Evolutionary conservation across 2,113 vertebrate genomes (phyloP), one percentile per base, ranked within the genome.

Genomic region (Tonatia bakeri): DNA sequence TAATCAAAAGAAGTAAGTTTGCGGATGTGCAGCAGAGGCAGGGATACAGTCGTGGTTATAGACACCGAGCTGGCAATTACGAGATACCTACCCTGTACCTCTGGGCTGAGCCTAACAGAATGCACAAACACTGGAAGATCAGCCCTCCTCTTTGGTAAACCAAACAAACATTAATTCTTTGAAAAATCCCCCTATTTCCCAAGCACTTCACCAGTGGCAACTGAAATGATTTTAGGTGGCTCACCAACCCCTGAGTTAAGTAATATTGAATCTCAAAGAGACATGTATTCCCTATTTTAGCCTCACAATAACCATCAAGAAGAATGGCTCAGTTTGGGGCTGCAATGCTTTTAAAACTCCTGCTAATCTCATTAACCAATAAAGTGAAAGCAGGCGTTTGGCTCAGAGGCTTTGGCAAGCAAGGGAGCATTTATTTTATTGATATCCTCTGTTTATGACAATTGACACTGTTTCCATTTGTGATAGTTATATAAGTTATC

Each of bases 401-500:
- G 17, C 54, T 94, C 76, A 75, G 47, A 92, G 52, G 24, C 31
- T 91, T 80, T 67, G 61, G 36, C 87, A 95, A 95, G 22, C 72
- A 69, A n/a, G 22, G 79, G 69, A 91, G 11, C 11, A 79, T 87
- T 97, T 91, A 56, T 93, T 91, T 91, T 83, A 45, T 90, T 75
- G n/a, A 56, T 47, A 52, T 92, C 20, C 19, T 97, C 67, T 94
- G 26, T 92, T 94, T 76, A 76, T 75, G 69, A 93, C 45, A 81
- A 93, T 50, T 94, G 86, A 43, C 40, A 28, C 20, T 92, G 24
- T 91, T 97, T 83, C 92, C 33, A 90, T n/a, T 93, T 95, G 56
- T 90, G 47, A 54, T 82, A 72, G 43, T 72, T n/a, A 56, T 89
- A 89, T 59, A 69, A 88, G 69, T 77, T 86, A 70, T 82, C 36